These are phyloP conservation scores for Apodemus speciosus DNA, from an alignment of 2,113 vertebrate genomes.

Conservation along the genomic window DNA sequence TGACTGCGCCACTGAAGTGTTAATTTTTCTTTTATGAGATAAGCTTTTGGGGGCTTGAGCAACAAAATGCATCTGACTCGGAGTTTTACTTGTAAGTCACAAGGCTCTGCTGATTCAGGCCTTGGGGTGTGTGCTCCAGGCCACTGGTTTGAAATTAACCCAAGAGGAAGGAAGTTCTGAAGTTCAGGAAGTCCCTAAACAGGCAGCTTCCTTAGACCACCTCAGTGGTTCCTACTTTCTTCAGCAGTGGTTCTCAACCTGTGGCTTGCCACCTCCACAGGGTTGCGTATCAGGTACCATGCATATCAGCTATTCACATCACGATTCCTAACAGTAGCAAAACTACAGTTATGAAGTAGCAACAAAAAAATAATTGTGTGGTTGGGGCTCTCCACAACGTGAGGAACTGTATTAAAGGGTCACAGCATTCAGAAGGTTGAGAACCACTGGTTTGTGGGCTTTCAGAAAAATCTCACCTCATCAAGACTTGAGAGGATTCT, in stretches of 20 bases:
- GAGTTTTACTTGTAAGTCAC: background rate
- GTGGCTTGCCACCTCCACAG: background rate
- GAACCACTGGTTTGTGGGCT: background rate
- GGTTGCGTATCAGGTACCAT: background rate
- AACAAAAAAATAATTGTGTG: background rate
- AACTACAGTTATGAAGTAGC: background rate
- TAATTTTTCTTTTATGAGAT: background rate
- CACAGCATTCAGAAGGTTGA: background rate
- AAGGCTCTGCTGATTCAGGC: background rate
- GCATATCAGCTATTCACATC: background rate
- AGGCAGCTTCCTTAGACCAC: background rate
- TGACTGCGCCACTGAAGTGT: background rate
- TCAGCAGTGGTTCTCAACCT: background rate
- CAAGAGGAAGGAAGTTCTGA: background rate
- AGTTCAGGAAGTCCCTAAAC: background rate
- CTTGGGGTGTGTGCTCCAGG: background rate
- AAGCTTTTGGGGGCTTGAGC: background rate
- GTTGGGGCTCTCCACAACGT: background rate
- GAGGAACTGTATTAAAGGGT: background rate
- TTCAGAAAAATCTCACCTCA: background rate
- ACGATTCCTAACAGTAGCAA: background rate
- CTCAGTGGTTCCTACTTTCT: background rate
- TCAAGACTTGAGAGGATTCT: background rate
- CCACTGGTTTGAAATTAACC: constrained; percentile 9
- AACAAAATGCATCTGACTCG: background rate